Conservation (phyloP, 2,797 vertebrate species). For the Chiloscyllium punctatum region DNA sequence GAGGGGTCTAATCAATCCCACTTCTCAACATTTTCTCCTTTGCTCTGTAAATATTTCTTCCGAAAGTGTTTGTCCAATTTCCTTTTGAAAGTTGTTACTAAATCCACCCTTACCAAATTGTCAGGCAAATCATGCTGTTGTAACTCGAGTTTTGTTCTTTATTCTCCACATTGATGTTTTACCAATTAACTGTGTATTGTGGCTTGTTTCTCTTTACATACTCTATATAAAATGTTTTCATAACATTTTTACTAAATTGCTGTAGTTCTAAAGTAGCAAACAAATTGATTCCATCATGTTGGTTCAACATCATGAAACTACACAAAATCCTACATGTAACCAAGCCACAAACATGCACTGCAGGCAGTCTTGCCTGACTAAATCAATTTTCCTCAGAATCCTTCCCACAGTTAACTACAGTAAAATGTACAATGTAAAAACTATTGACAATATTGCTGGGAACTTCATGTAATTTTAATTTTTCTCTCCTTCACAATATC, state of each 20-base stretch:
- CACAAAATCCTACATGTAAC: neutral
- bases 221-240: neutral
- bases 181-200: neutral
- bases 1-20: neutral
- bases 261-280: constrained; percentile 24
- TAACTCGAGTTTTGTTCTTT: neutral
- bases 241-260: neutral
- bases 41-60: neutral
- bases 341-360: neutral
- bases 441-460: neutral
- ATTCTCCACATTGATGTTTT: neutral
- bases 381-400: neutral
- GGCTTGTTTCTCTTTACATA: neutral
- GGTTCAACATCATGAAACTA: neutral
- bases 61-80: neutral
- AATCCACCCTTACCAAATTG: neutral
- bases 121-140: neutral
- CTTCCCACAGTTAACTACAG: neutral
- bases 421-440: neutral
- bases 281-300: neutral
- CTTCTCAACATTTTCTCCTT: neutral
- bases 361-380: neutral
- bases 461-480: neutral
- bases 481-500: neutral
- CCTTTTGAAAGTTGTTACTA: neutral